Conservation (phyloP, 2,797 vertebrate species). For the Poecilia velifera region DNA sequence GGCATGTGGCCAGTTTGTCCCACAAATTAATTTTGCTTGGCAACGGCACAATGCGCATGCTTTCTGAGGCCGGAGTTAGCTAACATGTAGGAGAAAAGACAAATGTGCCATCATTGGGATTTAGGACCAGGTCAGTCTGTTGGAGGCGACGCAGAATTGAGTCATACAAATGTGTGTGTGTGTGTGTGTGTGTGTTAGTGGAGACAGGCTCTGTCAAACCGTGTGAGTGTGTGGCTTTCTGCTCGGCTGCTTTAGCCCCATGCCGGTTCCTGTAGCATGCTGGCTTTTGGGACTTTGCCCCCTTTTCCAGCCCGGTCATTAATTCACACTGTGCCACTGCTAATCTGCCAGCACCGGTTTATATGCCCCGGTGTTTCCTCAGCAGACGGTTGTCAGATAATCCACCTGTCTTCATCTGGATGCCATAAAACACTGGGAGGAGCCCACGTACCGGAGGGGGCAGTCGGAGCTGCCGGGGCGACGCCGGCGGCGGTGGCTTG, state of each 20-base stretch:
- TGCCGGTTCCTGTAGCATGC: conserved; percentile 29
- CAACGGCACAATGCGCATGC: conserved; percentile 60
- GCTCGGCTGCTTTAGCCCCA: conserved; percentile 27
- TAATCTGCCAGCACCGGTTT: conserved; percentile 48
- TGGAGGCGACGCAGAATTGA: background rate
- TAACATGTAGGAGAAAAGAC: background rate
- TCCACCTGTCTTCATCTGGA: conserved; percentile 52
- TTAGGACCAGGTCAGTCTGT: background rate
- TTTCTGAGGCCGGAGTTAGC: conserved; percentile 46
- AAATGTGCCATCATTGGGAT: background rate
- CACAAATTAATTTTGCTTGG: conserved; percentile 78
- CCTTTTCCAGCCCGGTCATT: conserved; percentile 26
- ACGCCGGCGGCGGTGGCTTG: background rate
- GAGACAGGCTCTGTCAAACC: conserved; percentile 10
- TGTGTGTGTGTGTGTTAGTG: conserved; percentile 6
- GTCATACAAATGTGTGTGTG: too few relatives aligned
- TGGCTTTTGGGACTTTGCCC: conserved; percentile 58
- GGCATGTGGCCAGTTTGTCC: conserved; percentile 61
- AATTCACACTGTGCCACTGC: conserved; percentile 33
- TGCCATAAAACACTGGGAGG: conserved; percentile 30
- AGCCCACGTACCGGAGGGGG: conserved; percentile 12
- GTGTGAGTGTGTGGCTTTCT: conserved; percentile 25
- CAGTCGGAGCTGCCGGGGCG: conserved; percentile 2
- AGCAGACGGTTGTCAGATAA: conserved; percentile 50
- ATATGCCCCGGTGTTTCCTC: conserved; percentile 27